Evolutionary conservation across 1,140 invertebrate genomes (phyloP), one percentile per base, ranked within the genome.

Genomic region (Zaprionus ghesquierei): DNA sequence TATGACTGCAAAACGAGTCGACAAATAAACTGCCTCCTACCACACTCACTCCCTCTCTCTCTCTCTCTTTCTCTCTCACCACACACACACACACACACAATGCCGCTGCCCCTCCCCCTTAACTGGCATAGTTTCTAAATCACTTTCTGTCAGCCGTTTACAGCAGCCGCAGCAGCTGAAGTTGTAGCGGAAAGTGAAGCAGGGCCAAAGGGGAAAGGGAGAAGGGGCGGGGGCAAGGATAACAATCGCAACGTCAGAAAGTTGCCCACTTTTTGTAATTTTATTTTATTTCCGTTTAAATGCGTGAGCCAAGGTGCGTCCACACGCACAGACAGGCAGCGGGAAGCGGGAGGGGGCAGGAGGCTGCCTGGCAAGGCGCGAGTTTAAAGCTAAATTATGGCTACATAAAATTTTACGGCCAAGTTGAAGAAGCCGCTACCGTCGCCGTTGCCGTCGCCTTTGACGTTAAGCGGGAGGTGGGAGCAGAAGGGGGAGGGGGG

Each of bases 221-320:
- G 66, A 51, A n/a, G 35, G 35, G 35, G 51, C 35, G 35, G 35
- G 35, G 53, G 64, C 75, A 69, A 69, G 82, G 81, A 86, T 86
- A 87, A 87, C 81, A 81, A 86, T 86, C 81, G 82, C 84, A 51
- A 79, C 82, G 75, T 86, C 82, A 87, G 79, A 86, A 86, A 86
- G 82, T 86, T 86, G 82, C 82, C 82, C 82, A 86, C 82, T 86
- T 86, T 87, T 87, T 86, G 82, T 86, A 82, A 86, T 86, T 87
- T 86, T 86, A 86, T 86, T 86, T 86, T 86, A 86, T 86, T 86
- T 87, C 82, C 82, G 79, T 82, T 86, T 86, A 86, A 86, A 87
- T 87, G 82, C 82, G 82, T 86, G 75, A 46, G 68, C 23, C 69
- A 60, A 75, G 66, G 66, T 70, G 59, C 64, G 59, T 15, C 56